These are phyloP conservation scores for Heteractis magnifica DNA, from an alignment of 92 coral and sea anemone species.

Conservation along the genomic window DNA sequence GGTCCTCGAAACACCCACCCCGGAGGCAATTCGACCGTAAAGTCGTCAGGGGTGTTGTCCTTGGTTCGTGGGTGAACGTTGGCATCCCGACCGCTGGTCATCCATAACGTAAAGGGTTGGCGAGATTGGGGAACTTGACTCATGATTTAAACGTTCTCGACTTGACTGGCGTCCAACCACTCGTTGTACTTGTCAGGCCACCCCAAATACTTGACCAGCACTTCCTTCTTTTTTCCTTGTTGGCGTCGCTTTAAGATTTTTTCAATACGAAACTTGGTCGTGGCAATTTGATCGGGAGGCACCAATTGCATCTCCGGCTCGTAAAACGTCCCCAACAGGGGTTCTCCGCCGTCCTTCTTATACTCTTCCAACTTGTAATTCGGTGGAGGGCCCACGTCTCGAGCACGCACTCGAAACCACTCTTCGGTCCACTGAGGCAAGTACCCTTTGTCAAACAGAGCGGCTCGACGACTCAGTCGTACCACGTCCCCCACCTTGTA, in stretches of 20 bases:
- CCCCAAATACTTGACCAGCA: conserved; percentile 11
- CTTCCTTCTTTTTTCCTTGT: background rate
- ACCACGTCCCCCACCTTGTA: conserved; percentile 25
- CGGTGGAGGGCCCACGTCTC: conserved; percentile 6
- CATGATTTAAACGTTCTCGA: background rate
- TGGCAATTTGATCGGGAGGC: background rate
- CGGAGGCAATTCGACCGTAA: background rate
- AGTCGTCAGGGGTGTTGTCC: conserved; percentile 3
- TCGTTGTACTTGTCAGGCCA: conserved; percentile 31
- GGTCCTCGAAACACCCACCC: background rate
- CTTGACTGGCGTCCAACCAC: conserved; percentile 5
- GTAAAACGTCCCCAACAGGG: conserved; percentile 13
- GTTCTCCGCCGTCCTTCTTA: background rate
- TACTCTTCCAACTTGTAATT: conserved; percentile 5
- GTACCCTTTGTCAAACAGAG: conserved; percentile 17
- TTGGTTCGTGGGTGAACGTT: background rate
- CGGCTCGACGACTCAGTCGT: conserved; percentile 10
- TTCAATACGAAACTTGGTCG: background rate
- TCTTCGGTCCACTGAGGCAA: conserved; percentile 38
- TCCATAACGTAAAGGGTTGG: conserved; percentile 8
- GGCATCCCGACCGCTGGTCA: background rate
- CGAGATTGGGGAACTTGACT: background rate
- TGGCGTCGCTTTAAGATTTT: conserved; percentile 10
- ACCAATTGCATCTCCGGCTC: conserved; percentile 19
- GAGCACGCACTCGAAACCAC: conserved; percentile 13